phyloP scores from a whole-genome alignment of 2,113 vertebrate genomes.

The Platichthys stellatus region DNA sequence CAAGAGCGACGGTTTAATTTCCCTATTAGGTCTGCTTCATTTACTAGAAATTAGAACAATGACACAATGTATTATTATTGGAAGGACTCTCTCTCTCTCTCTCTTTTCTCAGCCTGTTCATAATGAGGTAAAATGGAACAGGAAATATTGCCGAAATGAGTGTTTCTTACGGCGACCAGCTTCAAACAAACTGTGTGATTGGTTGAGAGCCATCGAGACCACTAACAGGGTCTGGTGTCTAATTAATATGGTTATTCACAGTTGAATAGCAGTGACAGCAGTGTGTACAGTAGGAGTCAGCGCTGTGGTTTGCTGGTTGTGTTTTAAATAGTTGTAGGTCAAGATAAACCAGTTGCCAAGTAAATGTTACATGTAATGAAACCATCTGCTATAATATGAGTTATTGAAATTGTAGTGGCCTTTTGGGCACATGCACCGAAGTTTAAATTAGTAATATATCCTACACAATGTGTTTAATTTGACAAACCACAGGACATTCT shows the following conservation, averaged over 20 bases:
- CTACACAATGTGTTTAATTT: too few relatives aligned
- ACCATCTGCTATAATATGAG: too few relatives aligned
- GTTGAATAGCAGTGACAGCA: slow-evolving; percentile 7
- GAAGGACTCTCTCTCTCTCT: neutral
- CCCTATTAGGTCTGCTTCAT: slow-evolving; percentile 49
- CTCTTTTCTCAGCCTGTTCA: slow-evolving; percentile 7
- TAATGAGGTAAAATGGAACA: neutral
- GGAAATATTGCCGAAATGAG: neutral
- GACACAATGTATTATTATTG: slow-evolving; percentile 25
- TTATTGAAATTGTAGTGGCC: too few relatives aligned
- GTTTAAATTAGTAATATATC: too few relatives aligned
- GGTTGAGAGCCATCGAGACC: neutral
- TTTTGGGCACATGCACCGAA: too few relatives aligned
- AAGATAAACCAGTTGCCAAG: slow-evolving; percentile 28
- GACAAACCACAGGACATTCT: too few relatives aligned
- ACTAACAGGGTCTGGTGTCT: neutral
- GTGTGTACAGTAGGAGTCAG: neutral
- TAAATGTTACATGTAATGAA: neutral
- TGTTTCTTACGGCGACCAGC: neutral
- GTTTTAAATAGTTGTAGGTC: slow-evolving; percentile 18
- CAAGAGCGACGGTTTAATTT: slow-evolving; percentile 51
- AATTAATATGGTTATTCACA: neutral
- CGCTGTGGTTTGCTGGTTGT: slow-evolving; percentile 30
- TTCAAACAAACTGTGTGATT: neutral
- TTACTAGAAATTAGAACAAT: slow-evolving; percentile 48